Evolutionary conservation across 2,888 invertebrate genomes (phyloP), one percentile per base, ranked within the genome.

Genomic region (Tetanocera ferruginea): DNA sequence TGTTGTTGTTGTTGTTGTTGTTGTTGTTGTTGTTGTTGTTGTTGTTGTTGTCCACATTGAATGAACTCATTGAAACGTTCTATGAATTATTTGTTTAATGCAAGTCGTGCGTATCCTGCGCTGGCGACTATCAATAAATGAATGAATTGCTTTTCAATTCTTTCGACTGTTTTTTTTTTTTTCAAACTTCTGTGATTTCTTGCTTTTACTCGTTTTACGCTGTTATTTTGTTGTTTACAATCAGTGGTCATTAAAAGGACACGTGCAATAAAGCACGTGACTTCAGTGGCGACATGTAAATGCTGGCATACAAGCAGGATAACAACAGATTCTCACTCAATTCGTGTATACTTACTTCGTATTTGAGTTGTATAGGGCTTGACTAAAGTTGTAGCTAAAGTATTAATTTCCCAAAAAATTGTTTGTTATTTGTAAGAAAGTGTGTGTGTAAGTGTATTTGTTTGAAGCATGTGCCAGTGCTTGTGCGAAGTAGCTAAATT

Each of bases 181-280:
- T 19, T 6, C 0, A 19, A 2, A 5, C 9, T 62, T 62, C 49
- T 37, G 62, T 43, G 73, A 73, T 64, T 71, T 62, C 31, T 23
- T 51, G 25, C 62, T 49, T 43, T 25, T 25, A 19, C 17, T 72
- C 25, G 11, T 23, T 34, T 28, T 66, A 34, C n/a, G 28, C 51
- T 25, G 23, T 25, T 17, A n/a, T 57, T 72, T 57, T 57, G 57
- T 60, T 57, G 25, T 23, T 66, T 25, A 51, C 75, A 75, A 75
- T 66, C 75, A 31, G 52, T 75, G 88, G 88, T 88, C 88, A 88
- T 88, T 89, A 88, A 89, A 87, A 87, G 85, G 88, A 86, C 88
- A 89, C 88, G 88, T 88, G 88, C 85, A 84, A 77, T 82, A 81
- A 83, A 86, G 85, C 88, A 88, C 88, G 88, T 89, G 88, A 84